Evolutionary conservation across 1,140 invertebrate genomes (phyloP).

Genomic region (Teleopsis dalmanni): DNA sequence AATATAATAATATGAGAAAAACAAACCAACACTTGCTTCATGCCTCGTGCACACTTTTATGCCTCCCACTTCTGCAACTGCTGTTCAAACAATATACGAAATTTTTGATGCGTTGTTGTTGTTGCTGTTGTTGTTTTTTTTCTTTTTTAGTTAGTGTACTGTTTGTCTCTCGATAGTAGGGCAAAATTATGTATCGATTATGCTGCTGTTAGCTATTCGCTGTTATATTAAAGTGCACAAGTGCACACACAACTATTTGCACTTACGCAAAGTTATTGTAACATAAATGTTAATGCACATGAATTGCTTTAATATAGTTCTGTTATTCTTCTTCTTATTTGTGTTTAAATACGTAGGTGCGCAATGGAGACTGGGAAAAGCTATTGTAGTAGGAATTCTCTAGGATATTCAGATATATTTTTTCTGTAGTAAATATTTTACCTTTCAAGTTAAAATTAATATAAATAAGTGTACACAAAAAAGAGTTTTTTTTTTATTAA

Average conservation of each 20-base stretch:
- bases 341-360: neutral
- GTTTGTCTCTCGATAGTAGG: slow-evolving; percentile 28
- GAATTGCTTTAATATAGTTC: neutral
- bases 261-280: neutral
- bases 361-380: neutral
- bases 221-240: slow-evolving; percentile 18
- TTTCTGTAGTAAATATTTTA: too few relatives aligned
- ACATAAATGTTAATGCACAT: neutral
- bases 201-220: slow-evolving; percentile 14
- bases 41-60: neutral
- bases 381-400: neutral
- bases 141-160: neutral
- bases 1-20: too few relatives aligned
- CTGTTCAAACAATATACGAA: neutral
- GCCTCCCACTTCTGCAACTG: neutral
- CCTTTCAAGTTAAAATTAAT: too few relatives aligned
- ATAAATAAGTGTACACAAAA: too few relatives aligned
- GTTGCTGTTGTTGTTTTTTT: neutral
- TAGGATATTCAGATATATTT: too few relatives aligned
- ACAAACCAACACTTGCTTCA: too few relatives aligned
- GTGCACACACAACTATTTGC: slow-evolving; percentile 19
- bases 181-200: slow-evolving; percentile 43
- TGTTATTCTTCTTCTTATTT: neutral
- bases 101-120: slow-evolving; percentile 4
- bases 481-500: too few relatives aligned